Conservation (phyloP, 2,888 invertebrate species). For the Diploptera punctata region DNA sequence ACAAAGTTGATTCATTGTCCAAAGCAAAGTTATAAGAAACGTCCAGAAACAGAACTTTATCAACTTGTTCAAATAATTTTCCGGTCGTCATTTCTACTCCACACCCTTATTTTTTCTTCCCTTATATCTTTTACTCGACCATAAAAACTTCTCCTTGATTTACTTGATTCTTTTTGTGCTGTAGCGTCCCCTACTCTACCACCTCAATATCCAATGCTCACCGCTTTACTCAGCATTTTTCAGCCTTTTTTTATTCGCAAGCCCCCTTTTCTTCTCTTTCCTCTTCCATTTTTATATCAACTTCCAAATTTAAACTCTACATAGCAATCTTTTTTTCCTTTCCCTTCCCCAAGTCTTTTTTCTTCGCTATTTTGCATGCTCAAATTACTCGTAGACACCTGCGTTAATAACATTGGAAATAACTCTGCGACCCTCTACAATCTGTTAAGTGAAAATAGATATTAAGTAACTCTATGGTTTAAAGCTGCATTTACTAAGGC, state of each 20-base stretch:
- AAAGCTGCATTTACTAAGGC: no score
- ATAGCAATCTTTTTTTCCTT: background rate
- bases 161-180: slow-evolving; percentile 21
- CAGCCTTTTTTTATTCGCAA: background rate
- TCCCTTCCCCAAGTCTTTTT: background rate
- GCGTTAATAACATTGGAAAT: slow-evolving; percentile 11
- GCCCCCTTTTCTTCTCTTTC: background rate
- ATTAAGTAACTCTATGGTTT: no score
- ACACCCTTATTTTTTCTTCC: background rate
- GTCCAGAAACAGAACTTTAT: background rate
- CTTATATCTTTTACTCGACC: slow-evolving; percentile 6
- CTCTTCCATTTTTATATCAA: slow-evolving; percentile 18
- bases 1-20: no score
- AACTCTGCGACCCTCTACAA: background rate
- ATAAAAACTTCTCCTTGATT: slow-evolving; percentile 27
- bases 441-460: no score
- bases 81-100: background rate
- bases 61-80: slow-evolving; percentile 17
- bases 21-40: background rate
- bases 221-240: slow-evolving; percentile 26
- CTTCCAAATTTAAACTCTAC: slow-evolving; percentile 18
- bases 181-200: background rate
- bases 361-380: background rate
- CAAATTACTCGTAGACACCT: slow-evolving; percentile 28
- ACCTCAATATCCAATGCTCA: background rate